Conservation (phyloP, 2,888 invertebrate genomes). For the Rhagonycha fulva region DNA sequence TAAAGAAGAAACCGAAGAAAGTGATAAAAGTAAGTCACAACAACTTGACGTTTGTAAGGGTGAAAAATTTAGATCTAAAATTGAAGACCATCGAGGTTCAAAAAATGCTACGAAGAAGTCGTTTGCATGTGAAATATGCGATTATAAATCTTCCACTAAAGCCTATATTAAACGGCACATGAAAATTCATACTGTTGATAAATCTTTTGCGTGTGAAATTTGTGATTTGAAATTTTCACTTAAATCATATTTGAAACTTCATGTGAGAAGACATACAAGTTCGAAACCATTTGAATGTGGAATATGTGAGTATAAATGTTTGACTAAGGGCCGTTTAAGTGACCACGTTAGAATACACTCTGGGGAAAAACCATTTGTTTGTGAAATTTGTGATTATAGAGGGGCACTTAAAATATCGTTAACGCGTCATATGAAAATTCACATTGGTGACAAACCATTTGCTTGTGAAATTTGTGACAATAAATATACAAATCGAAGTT, state of each 20-base stretch:
- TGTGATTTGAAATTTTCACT: constrained; percentile 19
- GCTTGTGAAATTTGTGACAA: no score
- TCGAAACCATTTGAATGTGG: constrained; percentile 17
- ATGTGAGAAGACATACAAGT: constrained; percentile 16
- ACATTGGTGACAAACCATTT: no score
- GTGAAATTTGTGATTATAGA: no score
- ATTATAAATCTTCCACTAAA: constrained; percentile 13
- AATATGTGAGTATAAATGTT: constrained; percentile 15
- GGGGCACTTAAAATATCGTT: no score
- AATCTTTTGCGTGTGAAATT: constrained; percentile 10
- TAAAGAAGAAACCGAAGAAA: no score
- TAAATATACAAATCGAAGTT: no score
- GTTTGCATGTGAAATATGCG: constrained; percentile 11
- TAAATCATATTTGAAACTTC: constrained; percentile 16
- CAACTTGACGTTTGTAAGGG: no score
- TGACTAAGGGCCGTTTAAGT: constrained; percentile 12
- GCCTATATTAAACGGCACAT: constrained; percentile 13
- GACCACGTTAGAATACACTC: neutral
- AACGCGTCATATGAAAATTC: no score
- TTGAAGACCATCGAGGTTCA: no score
- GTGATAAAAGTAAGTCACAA: no score
- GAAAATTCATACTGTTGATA: constrained; percentile 17
- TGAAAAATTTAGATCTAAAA: no score
- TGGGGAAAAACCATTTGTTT: no score
- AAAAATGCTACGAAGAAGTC: neutral